Conservation (phyloP, 2,797 vertebrate species). For the Sebastes aleutianus region DNA sequence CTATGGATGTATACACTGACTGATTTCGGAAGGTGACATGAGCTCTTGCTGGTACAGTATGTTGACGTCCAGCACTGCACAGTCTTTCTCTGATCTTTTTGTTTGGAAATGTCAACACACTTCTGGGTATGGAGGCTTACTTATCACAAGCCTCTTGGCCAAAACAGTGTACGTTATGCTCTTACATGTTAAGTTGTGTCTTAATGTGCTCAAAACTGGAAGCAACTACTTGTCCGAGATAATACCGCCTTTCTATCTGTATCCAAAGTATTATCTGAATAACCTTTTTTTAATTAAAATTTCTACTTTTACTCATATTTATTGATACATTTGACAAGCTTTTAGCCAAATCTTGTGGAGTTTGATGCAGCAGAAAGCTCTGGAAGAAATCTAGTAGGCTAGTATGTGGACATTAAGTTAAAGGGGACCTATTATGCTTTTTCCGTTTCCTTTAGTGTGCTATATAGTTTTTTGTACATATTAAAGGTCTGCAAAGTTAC, state of each 20-base stretch:
- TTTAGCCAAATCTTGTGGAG: background rate
- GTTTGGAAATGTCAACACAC: background rate
- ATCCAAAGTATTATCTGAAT: background rate
- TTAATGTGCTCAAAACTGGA: background rate
- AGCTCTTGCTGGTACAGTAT: background rate
- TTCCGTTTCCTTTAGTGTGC: rapidly evolving
- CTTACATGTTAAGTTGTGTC: background rate
- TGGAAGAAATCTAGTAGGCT: background rate
- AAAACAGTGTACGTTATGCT: too few species aligned
- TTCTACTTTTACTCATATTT: too few species aligned
- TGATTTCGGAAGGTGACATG: background rate
- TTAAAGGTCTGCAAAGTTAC: too few species aligned
- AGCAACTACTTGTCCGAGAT: background rate
- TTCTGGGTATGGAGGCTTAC: background rate
- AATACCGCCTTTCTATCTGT: background rate
- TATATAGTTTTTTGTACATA: too few species aligned
- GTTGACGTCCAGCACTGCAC: background rate
- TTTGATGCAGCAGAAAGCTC: background rate
- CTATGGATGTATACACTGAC: background rate
- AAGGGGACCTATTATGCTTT: too few species aligned
- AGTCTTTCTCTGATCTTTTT: background rate
- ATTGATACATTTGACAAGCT: background rate
- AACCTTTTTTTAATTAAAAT: background rate
- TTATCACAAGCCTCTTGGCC: rapidly evolving
- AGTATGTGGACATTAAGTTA: background rate